Base-by-base conservation (phyloP, 2,888 invertebrate genomes). In the Philopedon plagiatum region DNA sequence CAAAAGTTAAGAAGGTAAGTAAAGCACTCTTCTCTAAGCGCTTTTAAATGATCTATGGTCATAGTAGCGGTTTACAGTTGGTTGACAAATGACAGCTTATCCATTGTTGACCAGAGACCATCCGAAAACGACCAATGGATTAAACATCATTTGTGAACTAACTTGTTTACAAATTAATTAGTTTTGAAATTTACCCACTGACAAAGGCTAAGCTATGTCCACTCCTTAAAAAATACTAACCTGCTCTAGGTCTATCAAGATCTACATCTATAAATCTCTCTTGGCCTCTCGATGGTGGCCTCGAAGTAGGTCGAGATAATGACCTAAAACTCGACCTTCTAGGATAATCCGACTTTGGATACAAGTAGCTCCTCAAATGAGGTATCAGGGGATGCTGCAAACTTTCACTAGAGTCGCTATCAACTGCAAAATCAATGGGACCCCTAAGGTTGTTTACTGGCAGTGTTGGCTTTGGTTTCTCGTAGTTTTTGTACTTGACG, bases 391-490 rank as follows among this genome's bases (percentile, higher is more conserved):
- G 84, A 65, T 83, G 83, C 5, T 63, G 32, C 3, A 54, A 11
- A 29, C 9, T 29, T n/a, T 15, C 21, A 54, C 39, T 54, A n/a
- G 37, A 51, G 21, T 37, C 39, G 9, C 51, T 63, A 4, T 80
- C 79, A 2, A 76, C 75, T n/a, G 86, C 80, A 23, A 67, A 58
- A 11, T 58, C 66, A 1, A 67, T 26, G 29, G 66, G 58, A 18
- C 87, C 73, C 63, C 81, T 81, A 29, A 85, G 75, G 76, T 85
- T 83, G 62, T 85, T 79, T 4, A 76, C 74, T 15, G 85, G 85
- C 15, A 81, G 26, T 41, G 74, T 74, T 19, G 80, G 81, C 66
- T 76, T 78, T 7, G 77, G 75, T 61, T 81, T 77, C 69, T 82
- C 82, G 11, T 74, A 71, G 54, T 76, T 74, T 60, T 81, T 78